Conservation (phyloP, 2,797 vertebrate species). For the Sebastiscus albofasciatus region DNA sequence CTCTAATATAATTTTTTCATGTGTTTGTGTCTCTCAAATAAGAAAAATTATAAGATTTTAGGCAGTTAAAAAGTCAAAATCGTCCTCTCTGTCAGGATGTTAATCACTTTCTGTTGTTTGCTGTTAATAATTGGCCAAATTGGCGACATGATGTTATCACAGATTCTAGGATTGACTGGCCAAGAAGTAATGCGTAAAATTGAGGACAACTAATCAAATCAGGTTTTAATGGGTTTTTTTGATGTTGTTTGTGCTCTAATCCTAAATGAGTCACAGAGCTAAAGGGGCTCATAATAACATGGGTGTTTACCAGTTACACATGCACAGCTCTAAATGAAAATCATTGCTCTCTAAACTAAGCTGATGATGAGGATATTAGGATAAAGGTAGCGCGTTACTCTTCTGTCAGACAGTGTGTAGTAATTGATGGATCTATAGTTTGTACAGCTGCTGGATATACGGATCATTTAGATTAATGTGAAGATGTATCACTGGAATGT, state of each 20-base stretch:
- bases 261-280: too few species aligned
- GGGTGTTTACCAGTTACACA: conserved; percentile 12
- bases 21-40: too few species aligned
- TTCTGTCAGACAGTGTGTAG: not conserved
- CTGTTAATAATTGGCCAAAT: not conserved
- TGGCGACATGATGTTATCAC: not conserved
- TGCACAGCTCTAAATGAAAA: not conserved
- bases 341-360: not conserved
- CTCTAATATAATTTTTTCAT: too few species aligned
- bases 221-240: not conserved
- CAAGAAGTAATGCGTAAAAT: not conserved
- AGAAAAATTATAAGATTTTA: too few species aligned
- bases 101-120: too few species aligned
- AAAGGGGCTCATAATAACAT: too few species aligned
- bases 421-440: too few species aligned
- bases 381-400: not conserved
- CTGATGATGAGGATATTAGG: not conserved
- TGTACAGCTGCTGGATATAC: too few species aligned
- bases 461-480: too few species aligned
- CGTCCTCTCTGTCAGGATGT: too few species aligned
- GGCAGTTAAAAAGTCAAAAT: too few species aligned
- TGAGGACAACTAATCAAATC: conserved; percentile 46
- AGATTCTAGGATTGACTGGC: not conserved
- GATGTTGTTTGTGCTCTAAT: conserved; percentile 1
- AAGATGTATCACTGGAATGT: too few species aligned